Conservation (phyloP, 2,888 invertebrate species). For the Caenorhabditis sulstoni region DNA sequence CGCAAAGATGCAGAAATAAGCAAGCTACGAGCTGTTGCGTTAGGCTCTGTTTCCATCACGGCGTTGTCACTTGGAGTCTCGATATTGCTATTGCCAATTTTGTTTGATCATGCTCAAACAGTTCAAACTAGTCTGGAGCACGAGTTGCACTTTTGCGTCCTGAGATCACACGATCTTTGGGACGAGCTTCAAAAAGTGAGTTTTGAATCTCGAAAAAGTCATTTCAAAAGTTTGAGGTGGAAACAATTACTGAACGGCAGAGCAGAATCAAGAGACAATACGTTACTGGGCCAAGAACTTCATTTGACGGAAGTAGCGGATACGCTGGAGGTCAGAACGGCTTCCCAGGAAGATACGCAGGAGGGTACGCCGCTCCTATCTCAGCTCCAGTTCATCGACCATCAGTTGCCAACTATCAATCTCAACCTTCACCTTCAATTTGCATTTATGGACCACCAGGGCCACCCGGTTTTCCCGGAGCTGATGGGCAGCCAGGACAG, state of each 20-base stretch:
- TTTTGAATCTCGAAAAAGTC: neutral
- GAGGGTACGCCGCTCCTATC: too few relatives aligned
- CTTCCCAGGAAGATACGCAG: too few relatives aligned
- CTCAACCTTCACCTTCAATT: slow-evolving; percentile 39
- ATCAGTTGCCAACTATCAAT: slow-evolving; percentile 39
- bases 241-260: slow-evolving; percentile 21
- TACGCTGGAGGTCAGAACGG: slow-evolving; percentile 14
- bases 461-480: slow-evolving; percentile 70
- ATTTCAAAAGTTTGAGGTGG: slow-evolving; percentile 21
- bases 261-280: slow-evolving; percentile 54
- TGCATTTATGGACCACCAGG: slow-evolving; percentile 69
- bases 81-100: slow-evolving; percentile 57
- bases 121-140: slow-evolving; percentile 61
- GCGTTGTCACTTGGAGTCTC: slow-evolving; percentile 54
- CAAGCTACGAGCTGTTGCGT: slow-evolving; percentile 34
- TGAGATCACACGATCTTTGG: slow-evolving; percentile 65
- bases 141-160: slow-evolving; percentile 63
- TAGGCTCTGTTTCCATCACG: slow-evolving; percentile 49
- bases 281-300: slow-evolving; percentile 34
- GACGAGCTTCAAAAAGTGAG: slow-evolving; percentile 58
- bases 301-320: slow-evolving; percentile 24
- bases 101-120: slow-evolving; percentile 61
- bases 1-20: slow-evolving; percentile 56
- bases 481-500: slow-evolving; percentile 61
- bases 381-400: slow-evolving; percentile 27